Percentiles rank a stretch among this genome's conserved stretches.
Evolutionary conservation across 2,797 vertebrate genomes (phyloP).

Genomic region (Chelon labrosus): DNA sequence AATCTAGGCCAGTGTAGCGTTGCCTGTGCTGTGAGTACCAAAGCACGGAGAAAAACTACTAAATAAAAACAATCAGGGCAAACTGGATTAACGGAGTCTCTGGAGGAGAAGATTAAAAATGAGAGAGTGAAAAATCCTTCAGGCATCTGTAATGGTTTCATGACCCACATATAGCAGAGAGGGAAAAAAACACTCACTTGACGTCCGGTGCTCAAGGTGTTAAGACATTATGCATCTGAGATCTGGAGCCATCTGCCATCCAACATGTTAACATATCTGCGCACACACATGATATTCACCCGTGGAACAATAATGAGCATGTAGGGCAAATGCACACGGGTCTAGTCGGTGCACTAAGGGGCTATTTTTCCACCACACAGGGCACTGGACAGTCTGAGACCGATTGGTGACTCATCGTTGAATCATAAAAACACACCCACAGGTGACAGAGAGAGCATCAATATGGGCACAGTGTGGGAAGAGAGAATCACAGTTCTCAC

Average conservation of each 20-base stretch:
- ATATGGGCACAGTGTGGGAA: constrained; percentile 56
- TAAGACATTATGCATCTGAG: constrained; percentile 7
- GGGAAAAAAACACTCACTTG: constrained; percentile 1
- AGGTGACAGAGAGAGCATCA: constrained; percentile 52
- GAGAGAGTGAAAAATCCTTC: constrained; percentile 56
- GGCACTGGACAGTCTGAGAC: constrained; percentile 48
- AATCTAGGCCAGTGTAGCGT: constrained; percentile 62
- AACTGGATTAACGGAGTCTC: constrained; percentile 71
- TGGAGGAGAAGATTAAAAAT: constrained; percentile 63
- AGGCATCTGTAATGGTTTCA: constrained; percentile 62
- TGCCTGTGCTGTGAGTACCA: constrained; percentile 1
- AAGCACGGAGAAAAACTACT: constrained; percentile 32
- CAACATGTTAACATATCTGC: background rate
- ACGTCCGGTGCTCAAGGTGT: constrained; percentile 26
- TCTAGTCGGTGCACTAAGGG: constrained; percentile 16
- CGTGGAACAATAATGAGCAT: background rate
- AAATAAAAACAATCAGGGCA: constrained; percentile 66
- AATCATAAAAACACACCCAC: constrained; percentile 71
- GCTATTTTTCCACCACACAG: constrained; percentile 45
- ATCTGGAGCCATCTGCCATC: constrained; percentile 29
- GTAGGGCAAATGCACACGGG: background rate
- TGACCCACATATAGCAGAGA: constrained; percentile 68
- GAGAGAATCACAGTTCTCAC: constrained; percentile 19
- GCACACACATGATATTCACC: constrained; percentile 2
- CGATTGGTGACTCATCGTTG: constrained; percentile 68